Percentiles rank a stretch among this genome's conserved stretches.
phyloP scores from a whole-genome alignment of 2,113 vertebrate genomes.

The Anolis sagrei region DNA sequence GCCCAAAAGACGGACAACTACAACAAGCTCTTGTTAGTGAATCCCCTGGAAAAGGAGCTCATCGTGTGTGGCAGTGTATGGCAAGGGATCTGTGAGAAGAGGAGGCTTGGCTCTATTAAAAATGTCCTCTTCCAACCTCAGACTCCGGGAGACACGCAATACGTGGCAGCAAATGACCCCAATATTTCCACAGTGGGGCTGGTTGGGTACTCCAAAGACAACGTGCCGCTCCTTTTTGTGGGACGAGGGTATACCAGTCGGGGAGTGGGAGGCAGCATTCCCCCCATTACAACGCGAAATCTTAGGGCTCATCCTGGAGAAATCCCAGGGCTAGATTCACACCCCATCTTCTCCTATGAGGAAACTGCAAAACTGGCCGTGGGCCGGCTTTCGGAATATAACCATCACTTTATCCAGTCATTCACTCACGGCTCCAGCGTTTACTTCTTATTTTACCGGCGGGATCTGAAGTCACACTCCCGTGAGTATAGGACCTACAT shows the following conservation, averaged over 20 bases:
- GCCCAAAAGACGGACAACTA: conserved; percentile 88
- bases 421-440: conserved; percentile 86
- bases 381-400: conserved; percentile 93
- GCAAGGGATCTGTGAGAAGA: conserved; percentile 95
- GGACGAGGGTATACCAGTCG: conserved; percentile 93
- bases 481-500: conserved; percentile 93
- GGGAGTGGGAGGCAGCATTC: conserved; percentile 87
- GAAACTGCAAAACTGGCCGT: conserved; percentile 95
- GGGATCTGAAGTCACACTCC: conserved; percentile 89
- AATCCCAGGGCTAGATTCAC: conserved; percentile 74
- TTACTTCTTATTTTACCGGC: conserved; percentile 95
- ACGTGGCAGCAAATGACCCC: conserved; percentile 96
- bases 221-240: conserved; percentile 89
- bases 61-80: conserved; percentile 94
- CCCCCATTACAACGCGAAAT: conserved; percentile 93
- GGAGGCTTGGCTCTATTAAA: conserved; percentile 80
- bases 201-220: conserved; percentile 82
- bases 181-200: conserved; percentile 93
- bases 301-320: conserved; percentile 67
- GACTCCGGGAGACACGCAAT: conserved; percentile 93
- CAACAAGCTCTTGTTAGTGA: conserved; percentile 93
- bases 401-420: conserved; percentile 94
- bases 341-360: conserved; percentile 94
- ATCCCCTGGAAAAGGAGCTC: conserved; percentile 84
- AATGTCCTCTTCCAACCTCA: conserved; percentile 85